phyloP scores from a whole-genome alignment of 2,797 vertebrate genomes.

The Tarsius wallacei region DNA sequence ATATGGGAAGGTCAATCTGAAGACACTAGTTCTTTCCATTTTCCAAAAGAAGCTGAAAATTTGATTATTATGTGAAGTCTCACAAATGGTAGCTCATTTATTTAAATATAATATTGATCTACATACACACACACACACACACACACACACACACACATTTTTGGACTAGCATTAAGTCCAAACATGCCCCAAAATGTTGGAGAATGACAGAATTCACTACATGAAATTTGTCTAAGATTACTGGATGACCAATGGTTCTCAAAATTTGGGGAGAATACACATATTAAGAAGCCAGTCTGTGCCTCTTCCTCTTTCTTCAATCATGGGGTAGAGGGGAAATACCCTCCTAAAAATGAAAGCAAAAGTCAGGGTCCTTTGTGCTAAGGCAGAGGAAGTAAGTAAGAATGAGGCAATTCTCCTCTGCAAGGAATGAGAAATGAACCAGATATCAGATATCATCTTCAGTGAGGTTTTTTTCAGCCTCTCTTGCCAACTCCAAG shows the following conservation, averaged over 20 bases:
- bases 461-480: neutral
- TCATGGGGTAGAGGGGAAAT: neutral
- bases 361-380: neutral
- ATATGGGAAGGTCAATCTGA: neutral
- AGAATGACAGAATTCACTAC: slow-evolving; percentile 3
- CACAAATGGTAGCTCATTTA: neutral
- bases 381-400: neutral
- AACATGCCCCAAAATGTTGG: neutral
- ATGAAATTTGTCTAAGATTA: slow-evolving; percentile 39
- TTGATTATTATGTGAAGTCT: slow-evolving; percentile 35
- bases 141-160: neutral
- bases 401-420: neutral
- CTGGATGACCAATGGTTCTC: neutral
- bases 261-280: neutral
- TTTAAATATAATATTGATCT: neutral
- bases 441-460: neutral
- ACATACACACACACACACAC: neutral
- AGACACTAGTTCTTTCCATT: neutral
- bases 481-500: neutral
- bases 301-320: neutral
- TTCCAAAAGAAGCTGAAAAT: slow-evolving; percentile 45
- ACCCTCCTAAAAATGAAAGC: neutral
- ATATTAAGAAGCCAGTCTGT: slow-evolving; percentile 1
- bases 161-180: neutral
- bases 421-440: neutral